These are phyloP conservation scores for Catharus bicknelli DNA, from an alignment of 2,113 vertebrate genomes.

Conservation along the genomic window DNA sequence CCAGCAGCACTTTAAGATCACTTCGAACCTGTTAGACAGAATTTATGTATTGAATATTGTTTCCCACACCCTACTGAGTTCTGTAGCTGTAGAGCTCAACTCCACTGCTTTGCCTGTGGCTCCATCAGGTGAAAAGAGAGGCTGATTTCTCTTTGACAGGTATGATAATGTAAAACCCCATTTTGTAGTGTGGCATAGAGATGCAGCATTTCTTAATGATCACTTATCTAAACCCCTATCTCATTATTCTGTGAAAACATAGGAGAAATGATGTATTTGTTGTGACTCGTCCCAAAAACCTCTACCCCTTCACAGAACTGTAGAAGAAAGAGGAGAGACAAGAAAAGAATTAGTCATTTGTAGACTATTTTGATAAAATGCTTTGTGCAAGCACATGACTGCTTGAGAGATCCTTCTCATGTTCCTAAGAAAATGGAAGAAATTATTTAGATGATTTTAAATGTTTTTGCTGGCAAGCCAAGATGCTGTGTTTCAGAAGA, in stretches of 20 bases:
- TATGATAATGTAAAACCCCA: fast-evolving
- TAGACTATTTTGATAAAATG: background rate
- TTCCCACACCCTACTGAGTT: background rate
- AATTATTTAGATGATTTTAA: background rate
- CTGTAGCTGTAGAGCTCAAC: background rate
- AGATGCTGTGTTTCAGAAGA: background rate
- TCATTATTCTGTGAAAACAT: background rate
- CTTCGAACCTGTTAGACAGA: background rate
- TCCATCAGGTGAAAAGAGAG: background rate
- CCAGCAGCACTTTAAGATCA: background rate
- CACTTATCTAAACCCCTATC: background rate
- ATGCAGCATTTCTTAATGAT: background rate
- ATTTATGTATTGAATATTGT: background rate
- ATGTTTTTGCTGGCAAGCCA: background rate
- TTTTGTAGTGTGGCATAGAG: background rate
- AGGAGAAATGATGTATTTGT: background rate
- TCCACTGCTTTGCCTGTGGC: background rate
- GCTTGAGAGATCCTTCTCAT: background rate
- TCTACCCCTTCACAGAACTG: background rate
- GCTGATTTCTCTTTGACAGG: background rate
- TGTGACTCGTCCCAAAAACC: background rate
- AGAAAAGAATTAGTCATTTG: background rate
- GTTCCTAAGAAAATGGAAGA: background rate
- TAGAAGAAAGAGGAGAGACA: background rate
- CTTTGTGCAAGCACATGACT: background rate